Evolutionary conservation across 1,140 invertebrate species (phyloP), one percentile per base, ranked within the genome.

Genomic region (Orius insidiosus): DNA sequence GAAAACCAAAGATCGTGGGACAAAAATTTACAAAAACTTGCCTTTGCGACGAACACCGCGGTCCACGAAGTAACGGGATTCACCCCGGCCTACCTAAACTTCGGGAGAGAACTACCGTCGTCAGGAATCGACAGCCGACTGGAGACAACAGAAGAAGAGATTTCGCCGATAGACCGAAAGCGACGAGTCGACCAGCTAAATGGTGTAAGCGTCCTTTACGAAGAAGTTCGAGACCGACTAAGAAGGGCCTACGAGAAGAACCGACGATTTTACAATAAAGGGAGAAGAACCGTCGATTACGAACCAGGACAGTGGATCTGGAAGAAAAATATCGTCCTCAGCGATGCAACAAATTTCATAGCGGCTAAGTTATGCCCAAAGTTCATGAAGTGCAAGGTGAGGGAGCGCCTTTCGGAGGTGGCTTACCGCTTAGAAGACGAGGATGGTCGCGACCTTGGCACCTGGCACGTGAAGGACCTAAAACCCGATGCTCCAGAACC

Each of bases 361-460:
- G 37, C 46, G 14, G 39, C 36, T 3, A 47, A 47, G 7, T 38
- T 42, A 9, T 44, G 44, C 32, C 46, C 45, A 8, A 32, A 45
- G 38, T 45, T 18, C 43, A 32, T 37, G 3, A 37, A 30, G 44
- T 18, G 36, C 44, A 37, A 14, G 11, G 5, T 35, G 18, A 47
- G 15, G 7, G 13, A 31, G 37, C 14, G 11, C 13, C 60, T 73
- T 77, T 76, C 72, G 65, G 70, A 24, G 7, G 24, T 24, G 7
- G 24, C 24, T 7, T 24, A 24, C 7, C 24, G 24, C 7, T 24
- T 24, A 7, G 24, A 24, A 24, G 24, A 24, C 24, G 24, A 24
- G 7, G 7, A 24, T 24, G 24, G 24, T 24, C 24, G 24, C 3
- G 24, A 24, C 7, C 24, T 24, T 24, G 24, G 24, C 3, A 24